These are phyloP conservation scores for Meloe dianella DNA, from an alignment of 2,888 invertebrate genomes.

Conservation along the genomic window DNA sequence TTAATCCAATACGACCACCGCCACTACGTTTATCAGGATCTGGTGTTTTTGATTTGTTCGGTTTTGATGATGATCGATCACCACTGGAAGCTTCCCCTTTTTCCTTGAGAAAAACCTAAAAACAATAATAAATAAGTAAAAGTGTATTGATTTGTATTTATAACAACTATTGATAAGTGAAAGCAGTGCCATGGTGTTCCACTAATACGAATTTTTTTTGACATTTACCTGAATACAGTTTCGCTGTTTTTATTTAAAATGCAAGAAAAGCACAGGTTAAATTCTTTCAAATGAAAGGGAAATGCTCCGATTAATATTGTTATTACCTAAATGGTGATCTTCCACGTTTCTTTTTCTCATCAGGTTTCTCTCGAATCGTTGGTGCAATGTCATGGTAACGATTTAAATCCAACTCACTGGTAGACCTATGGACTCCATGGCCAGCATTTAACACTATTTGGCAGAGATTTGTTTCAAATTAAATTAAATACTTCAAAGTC, in stretches of 20 bases:
- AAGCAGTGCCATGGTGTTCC: slow-evolving; percentile 22
- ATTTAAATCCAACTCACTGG: slow-evolving; percentile 79
- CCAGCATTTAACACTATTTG: slow-evolving; percentile 37
- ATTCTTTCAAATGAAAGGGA: neutral
- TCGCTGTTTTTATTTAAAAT: slow-evolving; percentile 28
- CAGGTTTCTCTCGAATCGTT: slow-evolving; percentile 48
- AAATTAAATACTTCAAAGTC: slow-evolving; percentile 11
- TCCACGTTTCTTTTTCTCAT: slow-evolving; percentile 80
- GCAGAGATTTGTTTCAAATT: slow-evolving; percentile 32
- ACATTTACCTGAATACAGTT: slow-evolving; percentile 27
- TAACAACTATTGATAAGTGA: slow-evolving; percentile 23
- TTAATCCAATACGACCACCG: slow-evolving; percentile 40
- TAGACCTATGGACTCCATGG: slow-evolving; percentile 70
- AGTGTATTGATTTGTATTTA: neutral
- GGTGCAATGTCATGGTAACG: slow-evolving; percentile 67
- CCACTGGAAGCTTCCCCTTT: slow-evolving; percentile 69
- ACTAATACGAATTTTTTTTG: no score
- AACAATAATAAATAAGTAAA: slow-evolving; percentile 27
- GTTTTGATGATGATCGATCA: slow-evolving; percentile 69
- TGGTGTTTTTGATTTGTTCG: slow-evolving; percentile 73
- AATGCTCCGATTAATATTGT: neutral
- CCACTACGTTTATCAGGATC: slow-evolving; percentile 65
- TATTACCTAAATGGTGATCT: slow-evolving; percentile 87
- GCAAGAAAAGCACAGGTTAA: slow-evolving; percentile 19
- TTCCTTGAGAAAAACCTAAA: slow-evolving; percentile 85